These are phyloP conservation scores for Calyptomena viridis DNA, from an alignment of 2,113 vertebrate genomes.

Conservation along the genomic window DNA sequence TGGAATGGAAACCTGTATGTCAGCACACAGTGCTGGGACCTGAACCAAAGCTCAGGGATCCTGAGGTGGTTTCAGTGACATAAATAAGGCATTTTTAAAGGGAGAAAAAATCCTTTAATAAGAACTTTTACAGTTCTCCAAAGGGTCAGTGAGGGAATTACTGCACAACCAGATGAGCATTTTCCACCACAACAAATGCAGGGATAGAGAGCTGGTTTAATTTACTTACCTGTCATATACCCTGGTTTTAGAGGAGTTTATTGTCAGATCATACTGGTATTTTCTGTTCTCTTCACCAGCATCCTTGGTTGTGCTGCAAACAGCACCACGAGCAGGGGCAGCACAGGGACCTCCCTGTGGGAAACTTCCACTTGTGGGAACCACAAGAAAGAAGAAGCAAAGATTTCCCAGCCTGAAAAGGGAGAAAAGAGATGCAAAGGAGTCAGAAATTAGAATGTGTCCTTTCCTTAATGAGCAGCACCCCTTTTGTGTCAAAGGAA, in stretches of 20 bases:
- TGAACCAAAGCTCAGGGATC: background rate
- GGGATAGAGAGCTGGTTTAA: background rate
- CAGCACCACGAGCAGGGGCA: constrained; percentile 73
- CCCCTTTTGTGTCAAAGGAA: background rate
- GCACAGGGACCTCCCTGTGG: constrained; percentile 72
- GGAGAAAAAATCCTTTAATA: background rate
- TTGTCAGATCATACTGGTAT: constrained; percentile 66
- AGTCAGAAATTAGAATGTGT: background rate
- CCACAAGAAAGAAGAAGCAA: constrained; percentile 74
- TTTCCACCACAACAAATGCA: background rate
- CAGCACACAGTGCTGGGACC: background rate
- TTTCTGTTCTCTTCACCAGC: constrained; percentile 73
- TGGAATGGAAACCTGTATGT: background rate
- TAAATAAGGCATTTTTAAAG: background rate
- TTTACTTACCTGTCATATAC: constrained; percentile 73
- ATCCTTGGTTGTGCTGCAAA: constrained; percentile 72
- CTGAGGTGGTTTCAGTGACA: background rate
- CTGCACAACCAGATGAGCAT: background rate
- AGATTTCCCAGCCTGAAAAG: constrained; percentile 74
- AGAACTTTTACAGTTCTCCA: background rate
- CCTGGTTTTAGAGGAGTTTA: constrained; percentile 67
- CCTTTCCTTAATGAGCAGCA: background rate
- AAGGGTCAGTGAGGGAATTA: background rate
- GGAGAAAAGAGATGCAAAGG: background rate
- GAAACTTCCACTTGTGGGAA: constrained; percentile 75